A percentile compares a stretch with the other conserved stretches of the same genome.
phyloP scores from a whole-genome alignment of 2,888 invertebrate genomes.

The Carterocephalus palaemon region DNA sequence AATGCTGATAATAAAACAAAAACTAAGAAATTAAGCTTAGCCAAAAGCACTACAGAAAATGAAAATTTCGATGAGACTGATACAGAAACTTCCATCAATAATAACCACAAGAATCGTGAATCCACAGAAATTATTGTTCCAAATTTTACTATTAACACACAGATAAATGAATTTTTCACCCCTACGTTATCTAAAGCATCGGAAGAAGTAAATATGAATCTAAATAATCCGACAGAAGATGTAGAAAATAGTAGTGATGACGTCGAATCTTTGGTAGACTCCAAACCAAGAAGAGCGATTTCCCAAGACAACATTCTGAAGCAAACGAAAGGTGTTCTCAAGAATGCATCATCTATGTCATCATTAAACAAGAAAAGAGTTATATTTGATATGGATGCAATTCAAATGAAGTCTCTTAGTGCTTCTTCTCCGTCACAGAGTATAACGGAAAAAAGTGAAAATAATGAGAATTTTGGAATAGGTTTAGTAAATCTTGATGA shows the following conservation, averaged over 20 bases:
- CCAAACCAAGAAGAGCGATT: constrained; percentile 41
- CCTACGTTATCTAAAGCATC: background rate
- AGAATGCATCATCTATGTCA: constrained; percentile 75
- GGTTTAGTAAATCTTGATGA: constrained; percentile 65
- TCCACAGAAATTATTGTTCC: constrained; percentile 36
- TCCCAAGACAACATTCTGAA: constrained; percentile 50
- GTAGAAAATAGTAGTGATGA: constrained; percentile 47
- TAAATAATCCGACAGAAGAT: constrained; percentile 24
- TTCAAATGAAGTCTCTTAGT: constrained; percentile 74
- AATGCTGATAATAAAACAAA: constrained; percentile 20
- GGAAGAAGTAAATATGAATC: background rate
- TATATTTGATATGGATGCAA: constrained; percentile 80
- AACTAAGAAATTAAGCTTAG: constrained; percentile 14
- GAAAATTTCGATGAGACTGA: constrained; percentile 35
- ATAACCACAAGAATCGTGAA: constrained; percentile 38
- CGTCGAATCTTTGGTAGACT: constrained; percentile 44
- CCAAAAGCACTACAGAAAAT: constrained; percentile 24
- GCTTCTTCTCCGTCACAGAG: constrained; percentile 72
- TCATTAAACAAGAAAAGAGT: constrained; percentile 82
- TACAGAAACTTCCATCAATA: constrained; percentile 43
- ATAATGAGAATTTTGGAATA: constrained; percentile 57
- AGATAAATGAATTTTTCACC: background rate
- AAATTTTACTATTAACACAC: background rate
- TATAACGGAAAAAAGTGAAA: constrained; percentile 61
- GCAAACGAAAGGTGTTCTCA: constrained; percentile 78